phyloP scores from a whole-genome alignment of 92 coral and sea anemone genomes.

The Porites lobata region DNA sequence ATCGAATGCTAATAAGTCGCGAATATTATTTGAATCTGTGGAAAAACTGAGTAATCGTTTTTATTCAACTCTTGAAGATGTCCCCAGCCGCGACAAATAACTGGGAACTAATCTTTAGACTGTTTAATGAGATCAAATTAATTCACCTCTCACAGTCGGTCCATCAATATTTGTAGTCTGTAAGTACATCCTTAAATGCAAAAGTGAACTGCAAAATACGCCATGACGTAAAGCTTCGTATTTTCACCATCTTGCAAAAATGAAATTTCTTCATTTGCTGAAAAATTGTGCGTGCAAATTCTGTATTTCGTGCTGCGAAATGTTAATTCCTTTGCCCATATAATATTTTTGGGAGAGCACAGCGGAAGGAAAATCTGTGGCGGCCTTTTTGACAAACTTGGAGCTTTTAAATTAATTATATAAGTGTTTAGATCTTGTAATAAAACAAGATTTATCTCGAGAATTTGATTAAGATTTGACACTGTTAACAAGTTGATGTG shows the following conservation, averaged over 20 bases:
- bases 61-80: background rate
- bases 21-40: constrained; percentile 2
- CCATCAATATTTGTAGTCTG: background rate
- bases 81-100: constrained; percentile 9
- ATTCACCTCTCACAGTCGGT: background rate
- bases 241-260: background rate
- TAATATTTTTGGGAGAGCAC: constrained; percentile 5
- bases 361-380: constrained; percentile 22
- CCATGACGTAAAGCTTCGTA: background rate
- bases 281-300: background rate
- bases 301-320: constrained; percentile 15
- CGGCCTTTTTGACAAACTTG: background rate
- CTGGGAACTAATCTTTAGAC: background rate
- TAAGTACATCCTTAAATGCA: background rate
- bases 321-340: background rate
- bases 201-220: background rate
- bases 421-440: constrained; percentile 21
- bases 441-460: background rate
- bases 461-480: background rate
- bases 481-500: constrained; percentile 3
- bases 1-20: background rate
- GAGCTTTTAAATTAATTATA: background rate
- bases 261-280: background rate
- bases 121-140: background rate
- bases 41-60: background rate